A percentile compares a stretch with the other conserved stretches of the same genome.
These are phyloP conservation scores for Prolemur simus DNA, from an alignment of 2,113 vertebrate species.

Conservation along the genomic window DNA sequence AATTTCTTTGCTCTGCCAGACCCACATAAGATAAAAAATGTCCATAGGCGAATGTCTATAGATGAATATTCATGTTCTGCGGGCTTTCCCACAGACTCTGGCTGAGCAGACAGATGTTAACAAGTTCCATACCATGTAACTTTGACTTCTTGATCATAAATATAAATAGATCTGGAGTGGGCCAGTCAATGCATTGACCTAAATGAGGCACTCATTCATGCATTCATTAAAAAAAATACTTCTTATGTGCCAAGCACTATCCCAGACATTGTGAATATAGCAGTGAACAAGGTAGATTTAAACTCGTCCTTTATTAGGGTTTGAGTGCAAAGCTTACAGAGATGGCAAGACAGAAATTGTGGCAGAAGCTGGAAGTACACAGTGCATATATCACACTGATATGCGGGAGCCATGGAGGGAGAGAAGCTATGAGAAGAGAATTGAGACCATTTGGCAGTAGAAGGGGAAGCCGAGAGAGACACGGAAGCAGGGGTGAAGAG, in stretches of 20 bases:
- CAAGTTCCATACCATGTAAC: background rate
- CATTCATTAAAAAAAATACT: background rate
- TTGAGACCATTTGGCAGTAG: background rate
- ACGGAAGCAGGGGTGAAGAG: background rate
- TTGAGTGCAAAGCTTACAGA: background rate
- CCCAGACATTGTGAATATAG: background rate
- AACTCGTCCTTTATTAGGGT: background rate
- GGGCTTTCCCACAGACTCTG: background rate
- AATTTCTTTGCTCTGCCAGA: background rate
- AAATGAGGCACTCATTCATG: background rate
- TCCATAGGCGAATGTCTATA: background rate
- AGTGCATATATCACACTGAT: background rate
- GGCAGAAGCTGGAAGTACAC: background rate
- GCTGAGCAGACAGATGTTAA: background rate
- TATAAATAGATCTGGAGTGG: background rate
- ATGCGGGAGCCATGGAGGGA: background rate
- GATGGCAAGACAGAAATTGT: background rate
- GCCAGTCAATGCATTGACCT: background rate
- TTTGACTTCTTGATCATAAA: background rate
- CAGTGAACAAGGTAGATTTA: background rate
- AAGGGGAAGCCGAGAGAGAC: background rate
- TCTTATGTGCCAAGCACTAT: background rate
- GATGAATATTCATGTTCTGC: background rate
- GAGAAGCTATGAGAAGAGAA: background rate
- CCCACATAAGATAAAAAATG: background rate